Conservation (phyloP, 2,888 invertebrate species). For the Lasioglossum calceatum region DNA sequence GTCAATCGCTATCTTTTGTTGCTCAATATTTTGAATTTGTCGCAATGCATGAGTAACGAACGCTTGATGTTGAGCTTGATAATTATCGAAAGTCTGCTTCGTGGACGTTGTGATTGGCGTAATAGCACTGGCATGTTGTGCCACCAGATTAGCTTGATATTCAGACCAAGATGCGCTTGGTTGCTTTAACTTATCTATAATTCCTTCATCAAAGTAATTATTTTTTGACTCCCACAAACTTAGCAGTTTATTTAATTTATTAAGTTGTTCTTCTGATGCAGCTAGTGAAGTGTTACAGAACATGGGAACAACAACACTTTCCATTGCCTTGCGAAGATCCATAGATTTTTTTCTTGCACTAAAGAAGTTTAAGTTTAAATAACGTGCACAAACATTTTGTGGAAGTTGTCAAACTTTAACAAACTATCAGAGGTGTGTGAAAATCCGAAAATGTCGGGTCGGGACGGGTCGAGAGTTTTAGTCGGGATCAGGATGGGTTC, state of each 20-base stretch:
- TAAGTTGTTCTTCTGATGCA: slow-evolving; percentile 94
- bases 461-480: neutral
- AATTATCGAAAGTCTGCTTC: slow-evolving; percentile 93
- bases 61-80: slow-evolving; percentile 97
- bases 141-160: slow-evolving; percentile 93
- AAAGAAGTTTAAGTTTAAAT: slow-evolving; percentile 85
- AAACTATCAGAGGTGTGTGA: neutral
- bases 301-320: slow-evolving; percentile 98
- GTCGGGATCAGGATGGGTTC: neutral
- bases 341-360: slow-evolving; percentile 98
- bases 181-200: slow-evolving; percentile 94
- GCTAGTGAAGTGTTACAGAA: slow-evolving; percentile 95
- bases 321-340: slow-evolving; percentile 96
- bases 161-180: slow-evolving; percentile 95
- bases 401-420: slow-evolving; percentile 32
- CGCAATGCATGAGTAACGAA: slow-evolving; percentile 96
- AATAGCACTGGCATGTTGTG: slow-evolving; percentile 92
- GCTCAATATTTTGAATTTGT: slow-evolving; percentile 93
- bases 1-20: slow-evolving; percentile 90
- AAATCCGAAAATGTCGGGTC: neutral
- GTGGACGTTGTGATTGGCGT: slow-evolving; percentile 92
- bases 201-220: slow-evolving; percentile 93
- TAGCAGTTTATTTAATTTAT: slow-evolving; percentile 96
- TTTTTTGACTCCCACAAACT: slow-evolving; percentile 98
- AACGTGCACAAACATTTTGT: slow-evolving; percentile 23